Evolutionary conservation across 2,888 invertebrate genomes (phyloP).

Genomic region (Metopia argyrocephala): DNA sequence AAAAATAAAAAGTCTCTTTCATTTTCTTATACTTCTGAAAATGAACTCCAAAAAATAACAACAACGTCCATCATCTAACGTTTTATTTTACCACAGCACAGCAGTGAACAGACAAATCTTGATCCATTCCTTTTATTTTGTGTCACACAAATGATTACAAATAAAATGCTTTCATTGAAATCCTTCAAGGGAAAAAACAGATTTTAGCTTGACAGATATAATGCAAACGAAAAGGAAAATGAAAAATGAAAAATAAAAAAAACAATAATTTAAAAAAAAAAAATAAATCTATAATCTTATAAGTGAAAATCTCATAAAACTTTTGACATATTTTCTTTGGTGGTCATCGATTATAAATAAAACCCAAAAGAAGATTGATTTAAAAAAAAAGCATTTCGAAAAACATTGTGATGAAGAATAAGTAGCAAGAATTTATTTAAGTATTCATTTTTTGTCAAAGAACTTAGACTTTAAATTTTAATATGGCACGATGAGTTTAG

Average conservation of each 20-base stretch:
- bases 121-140: neutral
- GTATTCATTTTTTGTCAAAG: no score
- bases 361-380: conserved; percentile 7
- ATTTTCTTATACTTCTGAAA: neutral
- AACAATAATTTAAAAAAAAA: neutral
- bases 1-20: neutral
- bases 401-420: neutral
- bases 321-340: conserved; percentile 26
- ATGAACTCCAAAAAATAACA: neutral
- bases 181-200: conserved; percentile 20
- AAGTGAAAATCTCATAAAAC: conserved; percentile 22
- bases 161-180: neutral
- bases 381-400: neutral
- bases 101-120: neutral
- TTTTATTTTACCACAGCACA: neutral
- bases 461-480: neutral
- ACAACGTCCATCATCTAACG: no score
- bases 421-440: neutral
- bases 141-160: conserved; percentile 21
- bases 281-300: neutral
- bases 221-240: neutral
- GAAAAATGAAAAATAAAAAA: neutral
- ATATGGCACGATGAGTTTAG: no score
- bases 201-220: conserved; percentile 16
- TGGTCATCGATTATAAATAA: conserved; percentile 33